These are phyloP conservation scores for Calycopis cecrops DNA, from an alignment of 1,140 invertebrate genomes.

Conservation along the genomic window DNA sequence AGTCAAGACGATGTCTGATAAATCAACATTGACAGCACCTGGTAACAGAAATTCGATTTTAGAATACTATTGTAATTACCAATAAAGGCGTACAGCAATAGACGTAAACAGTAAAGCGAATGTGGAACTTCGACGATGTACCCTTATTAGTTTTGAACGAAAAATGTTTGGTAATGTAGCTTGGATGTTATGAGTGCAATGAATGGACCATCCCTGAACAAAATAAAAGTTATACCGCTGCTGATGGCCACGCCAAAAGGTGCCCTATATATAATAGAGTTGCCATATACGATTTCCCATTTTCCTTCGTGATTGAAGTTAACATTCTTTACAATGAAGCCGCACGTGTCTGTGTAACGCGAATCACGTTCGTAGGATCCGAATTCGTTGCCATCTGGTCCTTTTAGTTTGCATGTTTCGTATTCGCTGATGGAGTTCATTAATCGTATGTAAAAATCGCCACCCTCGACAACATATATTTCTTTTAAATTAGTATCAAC, in stretches of 20 bases:
- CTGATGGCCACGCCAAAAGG: constrained; percentile 34
- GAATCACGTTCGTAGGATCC: constrained; percentile 23
- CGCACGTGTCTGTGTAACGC: constrained; percentile 29
- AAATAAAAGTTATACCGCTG: constrained; percentile 33
- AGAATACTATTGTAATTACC: too few relatives aligned
- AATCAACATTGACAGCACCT: constrained; percentile 21
- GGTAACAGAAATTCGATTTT: constrained; percentile 12
- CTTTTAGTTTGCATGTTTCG: constrained; percentile 40
- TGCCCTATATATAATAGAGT: constrained; percentile 38
- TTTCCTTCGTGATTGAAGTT: constrained; percentile 29
- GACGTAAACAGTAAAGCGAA: too few relatives aligned
- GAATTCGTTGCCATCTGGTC: constrained; percentile 29
- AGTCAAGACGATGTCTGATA: constrained; percentile 22
- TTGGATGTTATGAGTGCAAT: background rate
- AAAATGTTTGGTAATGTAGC: background rate
- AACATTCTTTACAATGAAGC: constrained; percentile 36
- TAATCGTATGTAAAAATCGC: constrained; percentile 43
- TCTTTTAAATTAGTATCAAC: constrained; percentile 35
- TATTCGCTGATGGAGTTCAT: constrained; percentile 29
- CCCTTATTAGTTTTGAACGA: too few relatives aligned
- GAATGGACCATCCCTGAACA: background rate
- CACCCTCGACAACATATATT: constrained; percentile 39
- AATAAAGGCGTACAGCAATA: too few relatives aligned
- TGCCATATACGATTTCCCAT: constrained; percentile 48
- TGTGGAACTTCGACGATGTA: too few relatives aligned